These are phyloP conservation scores for Burhinus oedicnemus DNA, from an alignment of 2,113 vertebrate genomes.

Conservation along the genomic window DNA sequence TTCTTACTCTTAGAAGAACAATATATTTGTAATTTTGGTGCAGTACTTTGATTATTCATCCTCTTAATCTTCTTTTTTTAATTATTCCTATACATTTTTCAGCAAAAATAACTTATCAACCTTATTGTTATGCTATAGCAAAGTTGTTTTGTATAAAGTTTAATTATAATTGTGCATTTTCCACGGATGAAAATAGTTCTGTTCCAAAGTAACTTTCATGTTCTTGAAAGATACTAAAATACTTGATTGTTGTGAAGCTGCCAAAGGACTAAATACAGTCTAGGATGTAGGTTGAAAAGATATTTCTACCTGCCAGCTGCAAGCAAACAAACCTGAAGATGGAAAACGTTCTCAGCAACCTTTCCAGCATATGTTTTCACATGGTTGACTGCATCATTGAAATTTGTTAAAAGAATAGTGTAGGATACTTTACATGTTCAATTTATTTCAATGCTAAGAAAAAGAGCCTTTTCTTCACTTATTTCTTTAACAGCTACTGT, in stretches of 20 bases:
- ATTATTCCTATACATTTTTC: not conserved
- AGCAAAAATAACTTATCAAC: not conserved
- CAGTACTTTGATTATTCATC: not conserved
- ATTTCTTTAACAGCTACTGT: not conserved
- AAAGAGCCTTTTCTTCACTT: not conserved
- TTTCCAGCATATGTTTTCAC: not conserved
- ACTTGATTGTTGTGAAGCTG: constrained; percentile 9
- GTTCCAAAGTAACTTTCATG: not conserved
- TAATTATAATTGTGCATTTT: not conserved
- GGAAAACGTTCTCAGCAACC: not conserved
- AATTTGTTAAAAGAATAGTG: not conserved
- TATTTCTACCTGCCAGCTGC: not conserved
- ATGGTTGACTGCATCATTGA: not conserved
- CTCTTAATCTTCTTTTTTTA: not conserved
- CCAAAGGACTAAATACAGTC: constrained; percentile 14
- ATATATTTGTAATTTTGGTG: not conserved
- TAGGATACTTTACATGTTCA: not conserved
- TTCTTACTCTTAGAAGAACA: not conserved
- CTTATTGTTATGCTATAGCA: not conserved
- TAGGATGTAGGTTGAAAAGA: not conserved
- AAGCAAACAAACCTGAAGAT: not conserved
- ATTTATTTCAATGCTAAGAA: not conserved
- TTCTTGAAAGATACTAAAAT: not conserved
- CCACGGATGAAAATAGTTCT: not conserved
- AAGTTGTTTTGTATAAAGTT: not conserved